Evolutionary conservation across 2,113 vertebrate species (phyloP).

Genomic region (Pluvialis apricaria): DNA sequence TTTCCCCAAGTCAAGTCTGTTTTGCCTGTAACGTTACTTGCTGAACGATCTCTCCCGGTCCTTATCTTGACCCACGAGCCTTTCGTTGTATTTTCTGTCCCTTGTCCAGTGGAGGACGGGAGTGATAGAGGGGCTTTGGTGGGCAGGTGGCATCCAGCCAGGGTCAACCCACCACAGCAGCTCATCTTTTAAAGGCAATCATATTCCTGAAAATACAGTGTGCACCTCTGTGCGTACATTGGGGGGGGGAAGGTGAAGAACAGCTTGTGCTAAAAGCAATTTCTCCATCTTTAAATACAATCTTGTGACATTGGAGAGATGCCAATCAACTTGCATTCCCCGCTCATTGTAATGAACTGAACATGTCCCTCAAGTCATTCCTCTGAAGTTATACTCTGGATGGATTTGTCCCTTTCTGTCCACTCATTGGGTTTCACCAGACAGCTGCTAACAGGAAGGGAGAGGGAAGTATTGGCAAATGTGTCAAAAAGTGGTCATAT

Average conservation of each 20-base stretch:
- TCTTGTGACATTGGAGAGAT: background rate
- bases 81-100: background rate
- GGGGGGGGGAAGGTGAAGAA: rapidly evolving
- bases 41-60: background rate
- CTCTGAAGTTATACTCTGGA: background rate
- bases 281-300: background rate
- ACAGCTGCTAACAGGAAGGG: background rate
- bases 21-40: background rate
- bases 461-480: constrained; percentile 25
- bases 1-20: background rate
- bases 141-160: background rate
- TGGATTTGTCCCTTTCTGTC: background rate
- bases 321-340: background rate
- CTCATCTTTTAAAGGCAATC: background rate
- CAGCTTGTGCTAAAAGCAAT: background rate
- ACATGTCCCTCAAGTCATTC: background rate
- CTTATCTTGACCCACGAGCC: background rate
- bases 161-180: background rate
- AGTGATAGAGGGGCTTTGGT: background rate
- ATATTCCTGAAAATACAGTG: background rate
- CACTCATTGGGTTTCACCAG: background rate
- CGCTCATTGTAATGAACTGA: background rate
- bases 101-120: background rate
- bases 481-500: constrained; percentile 28
- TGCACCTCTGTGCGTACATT: background rate